These are phyloP conservation scores for Hirtodrosophila cameraria DNA, from an alignment of 2,888 invertebrate genomes.

Conservation along the genomic window DNA sequence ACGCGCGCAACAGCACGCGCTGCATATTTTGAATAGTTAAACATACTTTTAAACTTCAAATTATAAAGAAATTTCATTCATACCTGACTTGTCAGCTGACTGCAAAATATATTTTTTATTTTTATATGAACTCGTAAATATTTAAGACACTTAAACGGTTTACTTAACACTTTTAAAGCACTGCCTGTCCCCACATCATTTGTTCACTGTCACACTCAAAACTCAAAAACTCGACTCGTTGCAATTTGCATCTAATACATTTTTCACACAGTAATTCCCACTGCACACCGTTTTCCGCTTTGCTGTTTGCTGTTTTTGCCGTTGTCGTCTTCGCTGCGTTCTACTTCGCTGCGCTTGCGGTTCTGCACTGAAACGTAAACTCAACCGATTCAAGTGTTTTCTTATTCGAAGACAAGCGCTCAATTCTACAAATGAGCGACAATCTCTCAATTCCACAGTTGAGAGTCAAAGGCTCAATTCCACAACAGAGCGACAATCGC, in stretches of 20 bases:
- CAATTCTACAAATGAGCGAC: constrained; percentile 12
- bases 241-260: constrained; percentile 39
- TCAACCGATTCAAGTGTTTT: constrained; percentile 77
- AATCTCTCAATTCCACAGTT: too few species aligned
- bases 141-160: constrained; percentile 14
- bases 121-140: constrained; percentile 2
- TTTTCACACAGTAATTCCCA: constrained; percentile 39
- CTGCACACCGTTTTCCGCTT: constrained; percentile 11
- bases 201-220: constrained; percentile 32
- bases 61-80: neutral
- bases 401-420: constrained; percentile 48
- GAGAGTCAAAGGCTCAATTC: constrained; percentile 37
- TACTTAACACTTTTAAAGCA: constrained; percentile 36
- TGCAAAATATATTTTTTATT: constrained; percentile 3
- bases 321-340: constrained; percentile 46
- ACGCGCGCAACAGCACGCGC: constrained; percentile 31
- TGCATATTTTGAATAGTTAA: constrained; percentile 22
- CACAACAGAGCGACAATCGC: neutral
- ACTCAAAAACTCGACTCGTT: constrained; percentile 25
- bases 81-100: constrained; percentile 36
- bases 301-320: constrained; percentile 34
- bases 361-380: constrained; percentile 79
- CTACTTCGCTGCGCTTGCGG: constrained; percentile 75
- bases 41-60: constrained; percentile 1
- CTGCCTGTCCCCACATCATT: constrained; percentile 18